Evolutionary conservation across 2,113 vertebrate species (phyloP).

Genomic region (Burhinus bistriatus): DNA sequence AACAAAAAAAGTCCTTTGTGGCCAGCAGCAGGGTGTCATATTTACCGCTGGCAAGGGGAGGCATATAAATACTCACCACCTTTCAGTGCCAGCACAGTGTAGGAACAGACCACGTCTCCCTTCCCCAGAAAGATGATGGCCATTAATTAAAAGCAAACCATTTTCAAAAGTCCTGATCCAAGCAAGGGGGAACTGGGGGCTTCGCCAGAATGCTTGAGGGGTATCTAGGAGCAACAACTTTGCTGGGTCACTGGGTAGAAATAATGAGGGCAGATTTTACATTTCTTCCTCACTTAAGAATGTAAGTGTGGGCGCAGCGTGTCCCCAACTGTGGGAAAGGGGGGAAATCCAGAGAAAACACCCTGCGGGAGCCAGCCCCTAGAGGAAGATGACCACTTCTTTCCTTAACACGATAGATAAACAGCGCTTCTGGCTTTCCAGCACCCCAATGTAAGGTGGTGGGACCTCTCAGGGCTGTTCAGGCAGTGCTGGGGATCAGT

Average conservation of each 20-base stretch:
- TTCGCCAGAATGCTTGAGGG: neutral
- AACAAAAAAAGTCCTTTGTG: neutral
- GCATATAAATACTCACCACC: neutral
- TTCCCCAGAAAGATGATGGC: neutral
- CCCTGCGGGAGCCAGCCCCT: neutral
- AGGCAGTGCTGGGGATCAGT: neutral
- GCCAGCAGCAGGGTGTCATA: slow-evolving; percentile 16
- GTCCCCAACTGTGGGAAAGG: neutral
- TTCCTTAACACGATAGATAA: fast-evolving
- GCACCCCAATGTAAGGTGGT: fast-evolving
- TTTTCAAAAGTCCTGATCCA: neutral
- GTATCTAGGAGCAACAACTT: neutral
- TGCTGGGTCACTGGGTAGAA: neutral
- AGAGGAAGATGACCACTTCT: neutral
- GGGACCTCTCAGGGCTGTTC: neutral
- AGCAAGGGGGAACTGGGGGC: neutral
- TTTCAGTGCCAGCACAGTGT: fast-evolving
- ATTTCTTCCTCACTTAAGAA: neutral
- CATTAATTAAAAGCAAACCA: neutral
- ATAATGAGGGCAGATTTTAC: neutral
- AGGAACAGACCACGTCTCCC: fast-evolving
- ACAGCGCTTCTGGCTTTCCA: neutral
- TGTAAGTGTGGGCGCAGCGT: fast-evolving
- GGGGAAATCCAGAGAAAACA: neutral
- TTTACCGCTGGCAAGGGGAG: neutral